These are phyloP conservation scores for Tiaroga cobitis DNA, from an alignment of 2,797 vertebrate genomes.

Conservation along the genomic window DNA sequence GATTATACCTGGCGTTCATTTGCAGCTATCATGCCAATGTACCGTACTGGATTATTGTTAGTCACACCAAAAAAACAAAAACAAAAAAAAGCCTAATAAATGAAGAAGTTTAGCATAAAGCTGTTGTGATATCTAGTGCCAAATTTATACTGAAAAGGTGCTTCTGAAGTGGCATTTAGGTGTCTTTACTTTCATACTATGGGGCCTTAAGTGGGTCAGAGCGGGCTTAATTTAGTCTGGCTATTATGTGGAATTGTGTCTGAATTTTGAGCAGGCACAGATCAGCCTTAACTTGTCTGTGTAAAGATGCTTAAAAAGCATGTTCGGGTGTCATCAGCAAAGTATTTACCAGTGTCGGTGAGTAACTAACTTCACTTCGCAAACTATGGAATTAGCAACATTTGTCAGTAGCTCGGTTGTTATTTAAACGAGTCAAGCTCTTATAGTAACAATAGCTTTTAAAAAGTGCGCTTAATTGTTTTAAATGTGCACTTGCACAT, in stretches of 20 bases:
- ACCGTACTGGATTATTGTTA: neutral
- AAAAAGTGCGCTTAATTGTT: no score
- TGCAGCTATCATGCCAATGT: slow-evolving; percentile 2
- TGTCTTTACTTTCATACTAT: neutral
- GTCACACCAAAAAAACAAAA: neutral
- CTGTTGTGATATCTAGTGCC: no score
- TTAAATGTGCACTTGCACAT: neutral
- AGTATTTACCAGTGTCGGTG: neutral
- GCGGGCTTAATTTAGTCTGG: neutral
- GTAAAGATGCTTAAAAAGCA: no score
- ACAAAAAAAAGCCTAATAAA: neutral
- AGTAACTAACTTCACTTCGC: neutral
- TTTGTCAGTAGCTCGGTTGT: neutral
- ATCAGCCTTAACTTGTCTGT: no score
- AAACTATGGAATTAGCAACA: neutral
- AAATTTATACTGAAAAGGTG: neutral
- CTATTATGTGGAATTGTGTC: neutral
- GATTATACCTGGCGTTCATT: slow-evolving; percentile 6
- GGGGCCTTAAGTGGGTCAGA: neutral
- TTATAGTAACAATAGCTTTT: no score
- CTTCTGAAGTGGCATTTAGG: neutral
- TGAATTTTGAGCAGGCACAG: neutral
- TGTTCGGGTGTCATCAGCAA: neutral
- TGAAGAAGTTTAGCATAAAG: neutral
- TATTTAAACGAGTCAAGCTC: neutral